phyloP scores from a whole-genome alignment of 2,797 vertebrate genomes.

The Apogon talboti region DNA sequence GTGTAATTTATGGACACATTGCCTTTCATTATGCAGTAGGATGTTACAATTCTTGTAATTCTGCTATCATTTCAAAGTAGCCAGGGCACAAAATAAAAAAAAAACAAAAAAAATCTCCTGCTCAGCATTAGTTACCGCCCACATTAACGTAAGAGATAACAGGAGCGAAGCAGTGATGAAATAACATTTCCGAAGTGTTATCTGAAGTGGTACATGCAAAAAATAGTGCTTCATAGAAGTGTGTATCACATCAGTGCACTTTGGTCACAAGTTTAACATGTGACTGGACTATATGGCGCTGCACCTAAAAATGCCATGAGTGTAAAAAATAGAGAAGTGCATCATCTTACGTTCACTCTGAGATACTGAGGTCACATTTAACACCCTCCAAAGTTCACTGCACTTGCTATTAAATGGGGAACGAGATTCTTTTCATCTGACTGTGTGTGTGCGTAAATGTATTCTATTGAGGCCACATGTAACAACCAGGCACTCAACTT shows the following conservation, averaged over 20 bases:
- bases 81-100: no score
- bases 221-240: conserved; percentile 2
- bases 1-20: no score
- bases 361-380: conserved; percentile 29
- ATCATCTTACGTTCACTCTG: conserved; percentile 21
- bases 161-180: conserved; percentile 31
- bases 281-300: background rate
- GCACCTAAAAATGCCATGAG: conserved; percentile 17
- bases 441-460: conserved; percentile 28
- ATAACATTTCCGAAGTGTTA: conserved; percentile 27
- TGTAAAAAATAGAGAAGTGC: background rate
- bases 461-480: conserved; percentile 79
- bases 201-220: conserved; percentile 15
- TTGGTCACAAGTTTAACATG: conserved; percentile 1
- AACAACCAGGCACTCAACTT: conserved; percentile 68
- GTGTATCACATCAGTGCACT: background rate
- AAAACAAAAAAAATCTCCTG: background rate
- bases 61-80: no score
- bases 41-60: no score
- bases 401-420: conserved; percentile 60
- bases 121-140: conserved; percentile 18
- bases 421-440: conserved; percentile 71
- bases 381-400: conserved; percentile 42
- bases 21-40: no score
- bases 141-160: conserved; percentile 24